These are phyloP conservation scores for Liasis olivaceus DNA, from an alignment of 2,797 vertebrate species.

Conservation along the genomic window DNA sequence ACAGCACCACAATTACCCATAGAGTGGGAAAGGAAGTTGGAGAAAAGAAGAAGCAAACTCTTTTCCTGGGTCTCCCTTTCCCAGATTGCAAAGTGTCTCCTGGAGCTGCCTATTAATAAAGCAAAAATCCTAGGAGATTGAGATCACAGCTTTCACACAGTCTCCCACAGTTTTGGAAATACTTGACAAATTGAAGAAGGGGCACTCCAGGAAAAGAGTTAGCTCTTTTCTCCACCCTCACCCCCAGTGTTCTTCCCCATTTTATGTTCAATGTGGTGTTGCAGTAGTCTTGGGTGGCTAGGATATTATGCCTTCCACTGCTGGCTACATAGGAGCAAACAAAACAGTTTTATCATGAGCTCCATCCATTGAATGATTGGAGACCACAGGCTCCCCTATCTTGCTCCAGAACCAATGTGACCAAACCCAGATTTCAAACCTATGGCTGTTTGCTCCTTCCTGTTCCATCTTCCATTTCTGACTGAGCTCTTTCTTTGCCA, in stretches of 20 bases:
- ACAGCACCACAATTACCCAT: too few relatives aligned
- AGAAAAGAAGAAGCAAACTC: neutral
- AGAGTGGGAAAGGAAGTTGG: too few relatives aligned
- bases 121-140: neutral
- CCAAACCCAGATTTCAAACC: neutral
- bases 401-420: neutral
- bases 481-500: neutral
- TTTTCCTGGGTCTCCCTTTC: neutral
- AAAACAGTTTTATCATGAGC: neutral
- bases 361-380: neutral
- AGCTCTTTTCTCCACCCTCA: neutral
- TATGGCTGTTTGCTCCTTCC: neutral
- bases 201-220: neutral
- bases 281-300: neutral
- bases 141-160: too few relatives aligned
- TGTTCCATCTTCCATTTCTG: neutral
- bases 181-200: neutral
- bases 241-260: neutral
- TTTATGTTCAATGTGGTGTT: neutral
- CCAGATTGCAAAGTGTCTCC: too few relatives aligned
- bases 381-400: neutral
- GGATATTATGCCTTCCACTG: neutral
- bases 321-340: neutral
- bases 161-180: neutral
- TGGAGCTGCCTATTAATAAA: neutral